Evolutionary conservation across 2,888 invertebrate species (phyloP), one percentile per base, ranked within the genome.

Genomic region (Dryomyza anilis): DNA sequence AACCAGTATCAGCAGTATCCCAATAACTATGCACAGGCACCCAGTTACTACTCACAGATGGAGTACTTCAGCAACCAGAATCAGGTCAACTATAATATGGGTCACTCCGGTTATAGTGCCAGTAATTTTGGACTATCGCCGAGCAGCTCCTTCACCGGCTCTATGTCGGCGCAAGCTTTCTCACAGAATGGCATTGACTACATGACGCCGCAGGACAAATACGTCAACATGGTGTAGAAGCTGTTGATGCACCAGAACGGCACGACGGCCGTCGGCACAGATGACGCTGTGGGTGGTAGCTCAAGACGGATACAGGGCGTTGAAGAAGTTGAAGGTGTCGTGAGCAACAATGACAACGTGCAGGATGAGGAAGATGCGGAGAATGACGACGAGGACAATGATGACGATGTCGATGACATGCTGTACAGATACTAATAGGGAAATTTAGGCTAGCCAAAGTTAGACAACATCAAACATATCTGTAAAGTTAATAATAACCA

Each of bases 221-320:
- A 83, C 66, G 83, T 83, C 70, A 83, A 83, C 65, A 83, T 83
- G 83, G 83, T 83, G 83, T 84, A 84, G 83, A 81, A 82, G 77
- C 81, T 82, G 78, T 75, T 81, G 71, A 71, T 77, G 65, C 77
- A 79, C 68, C 78, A 79, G 76, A 78, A 78, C 74, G 71, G 74
- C 72, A 74, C 72, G 67, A 70, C 72, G 50, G 69, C 69, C 60
- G 61, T 39, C 1, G 27, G 30, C 1, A 19, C 45, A n/a, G 50
- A 56, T 8, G n/a, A 27, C 3, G 21, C 21, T 36, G 39, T 21
- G 12, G 45, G 45, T 12, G 45, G 48, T n/a, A 30, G n/a, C 60
- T 23, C 21, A 25, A 23, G 53, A 16, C 8, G 29, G 29, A 14
- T 29, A 48, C n/a, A 25, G 36, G 27, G 12, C 12, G n/a, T 50